Evolutionary conservation across 2,888 invertebrate species (phyloP), one percentile per base, ranked within the genome.

Genomic region (Auanema freiburgensis): DNA sequence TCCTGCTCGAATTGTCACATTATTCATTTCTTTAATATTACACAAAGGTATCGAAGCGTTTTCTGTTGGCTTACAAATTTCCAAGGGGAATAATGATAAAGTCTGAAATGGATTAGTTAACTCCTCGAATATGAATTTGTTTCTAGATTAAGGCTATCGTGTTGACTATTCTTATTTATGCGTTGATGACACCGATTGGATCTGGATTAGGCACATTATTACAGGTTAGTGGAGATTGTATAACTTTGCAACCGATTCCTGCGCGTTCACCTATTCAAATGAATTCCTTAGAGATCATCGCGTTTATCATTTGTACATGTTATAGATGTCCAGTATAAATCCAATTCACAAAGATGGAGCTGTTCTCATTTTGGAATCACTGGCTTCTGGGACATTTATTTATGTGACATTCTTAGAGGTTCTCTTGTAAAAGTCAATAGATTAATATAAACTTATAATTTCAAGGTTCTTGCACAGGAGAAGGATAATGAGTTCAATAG

Each of bases 131-230:
- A 33, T 33, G 25, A 5, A 40, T 24, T 44, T 21, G 41, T 1
- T 69, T 66, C 51, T 55, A 67, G 65, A 52, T 55, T 41, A 59
- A 68, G 55, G 64, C 61, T 3, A 74, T 79, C 6, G 61, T 87
- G 10, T 71, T 78, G 42, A 84, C 85, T 3, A 83, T 84, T 42
- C 33, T 84, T 1, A 63, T 85, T n/a, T 86, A 86, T 71, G 89
- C 90, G 0, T 79, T 89, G 56, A 90, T 90, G 24, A 89, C 90
- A 6, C 90, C 91, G 0, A 75, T 90, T 58, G 90, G 90, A 21
- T 71, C 80, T 1, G 63, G 76, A n/a, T 63, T 83, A 12, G 79
- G 79, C 23, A 67, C 76, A 4, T 18, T 66, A 8, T 62, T 76
- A 1, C 59, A 61, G 65, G 69, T 69, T 51, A 8, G 53, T 14